Evolutionary conservation across 2,888 invertebrate genomes (phyloP).

Genomic region (Ethmia dodecea): DNA sequence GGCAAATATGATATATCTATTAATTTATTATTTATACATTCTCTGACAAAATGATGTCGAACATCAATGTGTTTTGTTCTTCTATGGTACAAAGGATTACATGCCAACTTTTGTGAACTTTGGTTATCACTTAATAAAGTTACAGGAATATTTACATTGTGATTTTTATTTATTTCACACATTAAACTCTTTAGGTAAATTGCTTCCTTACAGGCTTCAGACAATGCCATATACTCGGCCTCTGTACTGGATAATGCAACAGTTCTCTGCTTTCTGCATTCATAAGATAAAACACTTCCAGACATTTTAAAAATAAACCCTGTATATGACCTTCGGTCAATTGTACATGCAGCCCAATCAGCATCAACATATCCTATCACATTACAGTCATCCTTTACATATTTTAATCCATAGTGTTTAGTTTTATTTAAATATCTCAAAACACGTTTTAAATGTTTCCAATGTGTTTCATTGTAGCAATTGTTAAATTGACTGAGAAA

Average conservation of each 20-base stretch:
- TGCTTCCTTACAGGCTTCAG: conserved; percentile 11
- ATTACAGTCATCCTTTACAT: conserved; percentile 3
- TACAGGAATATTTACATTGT: too few relatives aligned
- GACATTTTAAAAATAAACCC: conserved; percentile 5
- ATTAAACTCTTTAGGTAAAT: conserved; percentile 10
- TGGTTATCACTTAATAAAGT: conserved; percentile 5
- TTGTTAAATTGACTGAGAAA: conserved; percentile 12
- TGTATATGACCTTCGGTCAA: conserved; percentile 14
- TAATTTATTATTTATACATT: conserved; percentile 4
- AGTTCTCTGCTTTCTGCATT: conserved; percentile 10
- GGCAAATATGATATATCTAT: conserved; percentile 6
- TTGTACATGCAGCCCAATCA: conserved; percentile 9
- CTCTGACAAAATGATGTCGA: conserved; percentile 6
- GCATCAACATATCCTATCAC: conserved; percentile 11
- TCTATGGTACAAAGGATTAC: conserved; percentile 2
- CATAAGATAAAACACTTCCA: conserved; percentile 7
- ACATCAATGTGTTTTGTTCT: conserved; percentile 8
- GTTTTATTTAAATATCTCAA: conserved; percentile 10
- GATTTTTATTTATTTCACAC: too few relatives aligned
- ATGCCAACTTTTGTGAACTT: conserved; percentile 1
- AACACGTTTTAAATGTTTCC: conserved; percentile 8
- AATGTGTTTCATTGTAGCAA: conserved; percentile 8
- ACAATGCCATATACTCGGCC: conserved; percentile 10
- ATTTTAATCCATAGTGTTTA: conserved; percentile 9
- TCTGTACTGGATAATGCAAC: conserved; percentile 11